A percentile compares a stretch with the other conserved stretches of the same genome.
Evolutionary conservation across 2,113 vertebrate genomes (phyloP).

Genomic region (Lethenteron reissneri): DNA sequence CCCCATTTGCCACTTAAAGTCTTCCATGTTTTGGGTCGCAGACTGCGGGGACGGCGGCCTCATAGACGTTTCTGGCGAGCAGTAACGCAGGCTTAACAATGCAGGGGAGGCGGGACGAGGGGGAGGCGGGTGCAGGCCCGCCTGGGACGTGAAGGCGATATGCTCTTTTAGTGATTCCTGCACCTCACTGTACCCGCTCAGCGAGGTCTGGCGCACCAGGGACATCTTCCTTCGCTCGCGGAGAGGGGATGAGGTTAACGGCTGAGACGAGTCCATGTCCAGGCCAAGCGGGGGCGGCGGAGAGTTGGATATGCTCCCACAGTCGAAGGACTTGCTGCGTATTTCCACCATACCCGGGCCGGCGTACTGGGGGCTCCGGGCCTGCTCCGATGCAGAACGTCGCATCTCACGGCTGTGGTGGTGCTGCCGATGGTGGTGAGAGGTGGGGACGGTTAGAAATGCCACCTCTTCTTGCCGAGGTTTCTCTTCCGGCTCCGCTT

Average conservation of each 20-base stretch:
- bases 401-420: constrained; percentile 43
- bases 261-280: no score
- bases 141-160: no score
- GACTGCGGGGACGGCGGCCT: no score
- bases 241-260: no score
- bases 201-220: constrained; percentile 1
- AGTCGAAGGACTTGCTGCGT: constrained; percentile 90
- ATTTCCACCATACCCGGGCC: constrained; percentile 55
- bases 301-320: constrained; percentile 31
- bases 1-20: no score
- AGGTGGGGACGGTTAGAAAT: constrained; percentile 36
- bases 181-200: background rate
- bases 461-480: constrained; percentile 31
- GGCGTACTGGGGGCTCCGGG: constrained; percentile 42
- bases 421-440: constrained; percentile 42
- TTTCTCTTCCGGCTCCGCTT: constrained; percentile 34
- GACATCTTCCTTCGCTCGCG: background rate
- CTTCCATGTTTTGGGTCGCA: no score
- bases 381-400: constrained; percentile 72
- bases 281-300: no score
- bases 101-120: no score
- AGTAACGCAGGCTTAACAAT: no score
- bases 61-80: no score
- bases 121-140: no score
- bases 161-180: no score